A percentile compares a stretch with the other conserved stretches of the same genome.
phyloP scores from a whole-genome alignment of 2,113 vertebrate species.

The Potamarius usumacintae region DNA sequence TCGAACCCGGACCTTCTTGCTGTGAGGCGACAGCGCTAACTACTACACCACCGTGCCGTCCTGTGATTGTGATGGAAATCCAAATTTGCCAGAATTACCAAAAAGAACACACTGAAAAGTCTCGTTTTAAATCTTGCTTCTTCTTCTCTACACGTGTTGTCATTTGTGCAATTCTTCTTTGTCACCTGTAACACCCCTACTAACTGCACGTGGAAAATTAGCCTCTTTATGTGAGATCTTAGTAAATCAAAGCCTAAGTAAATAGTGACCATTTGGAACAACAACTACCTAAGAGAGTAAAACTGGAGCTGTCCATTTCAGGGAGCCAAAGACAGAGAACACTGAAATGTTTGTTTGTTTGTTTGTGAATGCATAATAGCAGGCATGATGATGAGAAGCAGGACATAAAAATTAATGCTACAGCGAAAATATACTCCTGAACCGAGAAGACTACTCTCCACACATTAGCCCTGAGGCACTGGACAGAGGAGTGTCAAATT shows the following conservation, averaged over 20 bases:
- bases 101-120: background rate
- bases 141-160: background rate
- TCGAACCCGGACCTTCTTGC: no score
- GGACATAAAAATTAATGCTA: background rate
- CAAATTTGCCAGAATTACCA: background rate
- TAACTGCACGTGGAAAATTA: background rate
- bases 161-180: background rate
- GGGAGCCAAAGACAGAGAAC: background rate
- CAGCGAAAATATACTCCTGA: slow-evolving; percentile 11
- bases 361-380: background rate
- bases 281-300: background rate
- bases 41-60: no score
- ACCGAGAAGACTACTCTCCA: slow-evolving; percentile 24
- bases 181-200: background rate
- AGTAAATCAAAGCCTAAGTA: background rate
- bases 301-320: background rate
- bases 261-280: background rate
- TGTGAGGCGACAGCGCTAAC: no score
- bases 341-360: background rate
- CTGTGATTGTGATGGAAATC: background rate
- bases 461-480: slow-evolving; percentile 39
- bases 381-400: background rate
- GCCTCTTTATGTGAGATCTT: background rate
- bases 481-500: slow-evolving; percentile 37
- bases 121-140: background rate